Percentiles rank a stretch among this genome's conserved stretches.
These are phyloP conservation scores for Cynopterus sphinx DNA, from an alignment of 2,797 vertebrate species.

Conservation along the genomic window DNA sequence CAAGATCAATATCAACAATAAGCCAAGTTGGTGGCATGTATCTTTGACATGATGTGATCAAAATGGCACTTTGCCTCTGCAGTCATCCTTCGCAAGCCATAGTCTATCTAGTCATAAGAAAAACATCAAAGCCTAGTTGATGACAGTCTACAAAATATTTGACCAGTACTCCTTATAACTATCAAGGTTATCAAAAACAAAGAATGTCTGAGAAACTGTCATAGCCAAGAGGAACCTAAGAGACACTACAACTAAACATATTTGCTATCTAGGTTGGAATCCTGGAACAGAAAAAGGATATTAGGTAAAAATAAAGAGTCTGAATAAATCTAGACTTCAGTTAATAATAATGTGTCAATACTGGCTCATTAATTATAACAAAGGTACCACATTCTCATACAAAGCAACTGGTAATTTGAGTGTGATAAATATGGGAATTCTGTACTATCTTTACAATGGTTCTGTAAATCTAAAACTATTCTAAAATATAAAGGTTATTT, in stretches of 20 bases:
- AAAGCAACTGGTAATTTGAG: neutral
- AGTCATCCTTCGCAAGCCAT: neutral
- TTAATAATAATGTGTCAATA: neutral
- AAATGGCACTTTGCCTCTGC: neutral
- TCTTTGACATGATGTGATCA: neutral
- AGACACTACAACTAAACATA: neutral
- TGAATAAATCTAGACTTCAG: neutral
- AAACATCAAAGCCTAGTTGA: neutral
- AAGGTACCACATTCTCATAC: neutral
- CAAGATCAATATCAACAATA: neutral
- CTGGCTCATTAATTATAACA: neutral
- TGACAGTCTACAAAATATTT: neutral
- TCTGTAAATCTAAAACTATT: slow-evolving; percentile 12
- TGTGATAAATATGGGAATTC: neutral
- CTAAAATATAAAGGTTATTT: slow-evolving; percentile 21
- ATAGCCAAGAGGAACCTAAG: neutral
- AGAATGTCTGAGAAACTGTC: neutral
- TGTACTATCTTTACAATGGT: neutral
- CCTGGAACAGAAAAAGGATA: neutral
- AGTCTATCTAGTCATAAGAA: neutral
- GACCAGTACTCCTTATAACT: neutral
- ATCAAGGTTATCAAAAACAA: neutral
- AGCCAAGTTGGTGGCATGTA: neutral
- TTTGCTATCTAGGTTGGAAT: neutral
- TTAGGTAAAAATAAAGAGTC: neutral